Conservation (phyloP, 2,888 invertebrate genomes). For the Sphecodes monilicornis region DNA sequence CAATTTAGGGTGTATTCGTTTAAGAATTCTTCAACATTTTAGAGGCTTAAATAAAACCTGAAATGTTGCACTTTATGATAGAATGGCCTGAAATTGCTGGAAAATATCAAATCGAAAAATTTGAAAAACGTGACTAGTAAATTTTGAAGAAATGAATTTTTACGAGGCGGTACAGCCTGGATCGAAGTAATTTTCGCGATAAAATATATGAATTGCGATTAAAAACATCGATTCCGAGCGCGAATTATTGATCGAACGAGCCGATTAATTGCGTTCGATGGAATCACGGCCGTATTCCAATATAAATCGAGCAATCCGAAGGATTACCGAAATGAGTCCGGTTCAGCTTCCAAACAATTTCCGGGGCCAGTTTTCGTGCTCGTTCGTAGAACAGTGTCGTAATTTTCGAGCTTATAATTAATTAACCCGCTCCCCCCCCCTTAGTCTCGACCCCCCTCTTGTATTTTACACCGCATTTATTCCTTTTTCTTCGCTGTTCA, state of each 20-base stretch:
- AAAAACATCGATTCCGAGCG: not conserved
- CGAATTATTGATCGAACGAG: not conserved
- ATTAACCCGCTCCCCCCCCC: conserved; percentile 34
- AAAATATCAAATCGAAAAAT: no score
- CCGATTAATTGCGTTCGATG: not conserved
- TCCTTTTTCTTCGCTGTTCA: not conserved
- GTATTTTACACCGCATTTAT: not conserved
- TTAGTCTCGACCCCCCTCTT: not conserved
- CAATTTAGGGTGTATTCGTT: no score
- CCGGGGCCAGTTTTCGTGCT: not conserved
- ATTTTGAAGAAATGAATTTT: not conserved
- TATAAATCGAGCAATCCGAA: conserved; percentile 11
- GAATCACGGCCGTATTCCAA: not conserved
- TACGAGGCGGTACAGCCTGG: not conserved
- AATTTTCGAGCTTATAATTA: conserved; percentile 54
- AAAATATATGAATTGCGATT: not conserved
- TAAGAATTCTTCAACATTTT: no score
- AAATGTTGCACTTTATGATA: no score
- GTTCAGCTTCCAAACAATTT: conserved; percentile 16
- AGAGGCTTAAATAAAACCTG: no score
- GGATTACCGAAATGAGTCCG: conserved; percentile 5
- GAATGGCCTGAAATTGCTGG: no score
- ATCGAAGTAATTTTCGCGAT: not conserved
- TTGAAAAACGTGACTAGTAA: no score
- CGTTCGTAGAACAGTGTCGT: conserved; percentile 20